Base-by-base conservation (phyloP, 2,113 vertebrate species). In the Rhineura floridana region DNA sequence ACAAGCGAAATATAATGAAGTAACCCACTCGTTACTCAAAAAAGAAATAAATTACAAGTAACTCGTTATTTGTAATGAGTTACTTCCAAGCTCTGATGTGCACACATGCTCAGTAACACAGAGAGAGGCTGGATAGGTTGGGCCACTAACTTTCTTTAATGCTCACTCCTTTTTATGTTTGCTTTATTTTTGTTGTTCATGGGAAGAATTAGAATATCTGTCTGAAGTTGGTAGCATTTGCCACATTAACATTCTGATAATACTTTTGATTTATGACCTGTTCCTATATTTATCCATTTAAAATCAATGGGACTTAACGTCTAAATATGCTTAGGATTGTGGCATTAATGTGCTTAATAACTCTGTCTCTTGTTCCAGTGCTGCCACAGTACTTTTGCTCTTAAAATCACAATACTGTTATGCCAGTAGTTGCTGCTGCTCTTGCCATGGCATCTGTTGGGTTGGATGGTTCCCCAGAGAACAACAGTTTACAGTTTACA, bases 381-480 rank as follows among this genome's bases (percentile, higher is more conserved):
- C 28, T 62, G 73, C 42, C 55, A 65, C 21, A 44, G 17, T 85
- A 59, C 70, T 75, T 62, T 6, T 25, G 30, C 42, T 85, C 55
- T 77, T 25, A 62, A 33, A 42, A 9, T 30, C 59, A 13, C 44
- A 67, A 6, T 46, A 3, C 55, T 62, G 30, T 70, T 36, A 52
- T 79, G 13, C 76, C 44, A 39, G 25, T 28, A 82, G 19, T 33
- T 69, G 48, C 21, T 52, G 46, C n/a, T 77, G 44, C 81, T 48
- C 81, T 67, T 33, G 48, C 44, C 87, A 21, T 1, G 10, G 46
- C 65, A 72, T 59, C n/a, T n/a, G n/a, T n/a, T 21, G 77, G 25
- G 44, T 62, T 19, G 30, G 23, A 15, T n/a, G n/a, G n/a, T 36
- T 90, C 87, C 84, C 50, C 81, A 46, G 79, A 72, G 92, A 86